A percentile compares a stretch with the other conserved stretches of the same genome.
Evolutionary conservation across 2,113 vertebrate species (phyloP).

Genomic region (Actenoides hombroni): DNA sequence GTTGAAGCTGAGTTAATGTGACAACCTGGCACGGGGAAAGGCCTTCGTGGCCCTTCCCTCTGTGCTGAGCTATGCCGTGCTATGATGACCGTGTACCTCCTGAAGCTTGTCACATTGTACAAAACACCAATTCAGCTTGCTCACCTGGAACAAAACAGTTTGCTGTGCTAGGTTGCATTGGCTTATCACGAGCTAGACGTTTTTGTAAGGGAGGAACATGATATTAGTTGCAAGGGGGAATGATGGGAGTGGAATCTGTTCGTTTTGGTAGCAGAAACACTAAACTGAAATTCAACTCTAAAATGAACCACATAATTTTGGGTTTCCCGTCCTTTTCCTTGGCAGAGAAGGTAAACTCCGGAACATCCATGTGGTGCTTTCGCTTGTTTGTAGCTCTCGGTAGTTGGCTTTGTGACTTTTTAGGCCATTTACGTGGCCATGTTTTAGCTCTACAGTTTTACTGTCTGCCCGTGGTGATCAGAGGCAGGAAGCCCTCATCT

Average conservation of each 20-base stretch:
- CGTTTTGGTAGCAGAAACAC: background rate
- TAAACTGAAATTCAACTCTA: background rate
- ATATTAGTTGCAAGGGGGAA: background rate
- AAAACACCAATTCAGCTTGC: background rate
- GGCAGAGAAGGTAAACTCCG: background rate
- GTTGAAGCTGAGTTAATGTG: background rate
- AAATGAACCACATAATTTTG: background rate
- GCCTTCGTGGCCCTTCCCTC: background rate
- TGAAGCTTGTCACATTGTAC: background rate
- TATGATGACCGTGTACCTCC: background rate
- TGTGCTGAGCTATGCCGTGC: background rate
- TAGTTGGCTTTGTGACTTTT: background rate
- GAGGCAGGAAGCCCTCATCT: background rate
- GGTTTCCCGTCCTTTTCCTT: background rate
- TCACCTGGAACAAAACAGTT: background rate
- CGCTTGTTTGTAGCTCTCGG: background rate
- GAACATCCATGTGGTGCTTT: background rate
- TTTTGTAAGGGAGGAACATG: background rate
- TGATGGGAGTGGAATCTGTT: background rate
- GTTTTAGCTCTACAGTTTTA: background rate
- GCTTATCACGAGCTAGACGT: background rate
- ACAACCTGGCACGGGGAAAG: background rate
- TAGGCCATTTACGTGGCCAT: background rate
- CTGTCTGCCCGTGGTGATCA: background rate
- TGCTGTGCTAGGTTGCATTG: background rate